Conservation (phyloP, 2,797 vertebrate species). For the Typhlichthys subterraneus region DNA sequence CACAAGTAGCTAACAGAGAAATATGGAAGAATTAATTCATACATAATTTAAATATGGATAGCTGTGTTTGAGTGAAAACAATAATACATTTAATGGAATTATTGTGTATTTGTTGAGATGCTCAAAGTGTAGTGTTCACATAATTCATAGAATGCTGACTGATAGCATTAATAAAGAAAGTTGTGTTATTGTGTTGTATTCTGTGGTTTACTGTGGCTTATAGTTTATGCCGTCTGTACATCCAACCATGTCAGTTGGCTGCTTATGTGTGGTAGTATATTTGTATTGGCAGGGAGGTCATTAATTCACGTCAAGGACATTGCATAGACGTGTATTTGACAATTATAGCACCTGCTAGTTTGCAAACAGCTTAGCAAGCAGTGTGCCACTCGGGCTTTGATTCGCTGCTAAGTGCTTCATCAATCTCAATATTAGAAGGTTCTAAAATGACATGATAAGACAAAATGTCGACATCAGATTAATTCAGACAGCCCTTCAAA, state of each 20-base stretch:
- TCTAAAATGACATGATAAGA: conserved; percentile 70
- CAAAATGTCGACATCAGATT: conserved; percentile 65
- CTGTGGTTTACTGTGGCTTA: conserved; percentile 18
- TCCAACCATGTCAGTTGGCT: conserved; percentile 41
- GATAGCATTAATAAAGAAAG: too few species aligned
- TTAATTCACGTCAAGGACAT: conserved; percentile 69
- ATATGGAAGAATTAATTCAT: conserved; percentile 26
- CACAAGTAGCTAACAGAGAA: conserved; percentile 27
- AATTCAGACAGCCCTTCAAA: conserved; percentile 61
- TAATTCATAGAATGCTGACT: not conserved
- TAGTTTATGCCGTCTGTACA: conserved; percentile 21
- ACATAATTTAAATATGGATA: not conserved
- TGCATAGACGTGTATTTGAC: conserved; percentile 56
- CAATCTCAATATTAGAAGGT: conserved; percentile 74
- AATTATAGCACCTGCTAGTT: conserved; percentile 59
- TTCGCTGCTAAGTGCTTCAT: conserved; percentile 74
- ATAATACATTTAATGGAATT: too few species aligned
- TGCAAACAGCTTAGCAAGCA: conserved; percentile 69
- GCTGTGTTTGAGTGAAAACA: not conserved
- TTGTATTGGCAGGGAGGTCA: conserved; percentile 53
- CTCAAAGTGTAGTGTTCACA: conserved; percentile 16
- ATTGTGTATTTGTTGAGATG: conserved; percentile 7
- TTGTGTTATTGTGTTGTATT: conserved; percentile 5
- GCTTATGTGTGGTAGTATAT: conserved; percentile 32
- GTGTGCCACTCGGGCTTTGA: conserved; percentile 55